Base-by-base conservation (phyloP, 2,888 invertebrate species). In the Tinea trinotella region DNA sequence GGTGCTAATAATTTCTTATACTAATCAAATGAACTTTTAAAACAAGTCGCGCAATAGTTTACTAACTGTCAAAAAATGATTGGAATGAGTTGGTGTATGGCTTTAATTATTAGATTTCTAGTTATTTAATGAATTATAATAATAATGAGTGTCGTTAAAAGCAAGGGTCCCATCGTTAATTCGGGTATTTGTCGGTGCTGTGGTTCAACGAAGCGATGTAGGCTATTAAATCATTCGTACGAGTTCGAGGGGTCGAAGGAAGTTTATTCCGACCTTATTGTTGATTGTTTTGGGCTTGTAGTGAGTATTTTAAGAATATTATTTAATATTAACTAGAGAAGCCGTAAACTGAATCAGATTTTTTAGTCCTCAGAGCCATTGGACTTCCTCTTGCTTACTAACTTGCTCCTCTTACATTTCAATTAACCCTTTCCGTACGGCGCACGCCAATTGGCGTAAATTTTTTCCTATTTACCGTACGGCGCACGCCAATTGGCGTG, bases 241-340 rank as follows among this genome's bases (percentile, higher is more conserved):
- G 72, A 77, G n/a, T 68, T 69, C 59, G 67, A 68, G 10, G 81
- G 78, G 0, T 66, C 74, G 55, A 78, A 74, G 35, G 84, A 84
- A 58, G 58, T 80, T 0, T 85, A 85, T 61, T 74, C 80, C 0
- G 81, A 82, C 52, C 83, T 85, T 74, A 64, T 85, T 19, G 68
- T 82, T 71, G 84, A 84, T 56, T 82, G 82, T 57, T 85, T 76
- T 56, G 79, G 84, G 1, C 62, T 85, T 10, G 53, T 83, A 63
- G 84, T 83, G 62, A 67, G 74, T 64, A 50, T 40, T 40, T 13
- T 24, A 7, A 24, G n/a, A n/a, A n/a, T n/a, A n/a, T n/a, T n/a
- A n/a, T n/a, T n/a, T n/a, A n/a, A n/a, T n/a, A n/a, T n/a, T n/a
- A n/a, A n/a, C n/a, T n/a, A n/a, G n/a, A n/a, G n/a, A n/a, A n/a